phyloP scores from a whole-genome alignment of 1,140 invertebrate species.

The Plodia interpunctella region DNA sequence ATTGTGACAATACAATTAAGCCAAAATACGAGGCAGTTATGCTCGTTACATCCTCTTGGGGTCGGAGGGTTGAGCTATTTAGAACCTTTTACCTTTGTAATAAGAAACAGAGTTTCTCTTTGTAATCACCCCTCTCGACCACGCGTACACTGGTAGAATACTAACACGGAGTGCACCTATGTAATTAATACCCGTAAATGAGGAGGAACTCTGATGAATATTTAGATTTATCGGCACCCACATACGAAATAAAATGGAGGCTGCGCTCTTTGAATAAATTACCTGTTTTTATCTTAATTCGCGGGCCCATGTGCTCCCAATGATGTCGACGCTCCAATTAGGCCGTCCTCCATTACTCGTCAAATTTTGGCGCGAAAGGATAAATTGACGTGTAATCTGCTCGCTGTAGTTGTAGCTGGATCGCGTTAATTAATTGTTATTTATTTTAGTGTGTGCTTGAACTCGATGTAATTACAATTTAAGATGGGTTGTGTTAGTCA shows the following conservation, averaged over 20 bases:
- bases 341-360: background rate
- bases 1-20: conserved; percentile 5
- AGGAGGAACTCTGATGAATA: conserved; percentile 14
- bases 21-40: conserved; percentile 5
- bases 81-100: background rate
- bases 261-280: conserved; percentile 18
- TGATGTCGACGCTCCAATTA: conserved; percentile 3
- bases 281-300: conserved; percentile 19
- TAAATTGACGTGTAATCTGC: conserved; percentile 1
- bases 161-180: conserved; percentile 1
- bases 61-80: background rate
- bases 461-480: too few relatives aligned
- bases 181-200: conserved; percentile 17
- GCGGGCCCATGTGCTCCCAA: conserved; percentile 3
- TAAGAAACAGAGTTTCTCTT: background rate
- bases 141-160: background rate
- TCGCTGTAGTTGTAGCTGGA: background rate
- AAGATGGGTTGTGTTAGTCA: too few relatives aligned
- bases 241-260: conserved; percentile 8
- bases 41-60: conserved; percentile 2
- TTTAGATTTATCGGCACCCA: conserved; percentile 17
- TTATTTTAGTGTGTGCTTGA: too few relatives aligned
- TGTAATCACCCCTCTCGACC: background rate
- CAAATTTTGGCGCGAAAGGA: background rate
- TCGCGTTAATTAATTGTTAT: too few relatives aligned